Evolutionary conservation across 2,797 vertebrate species (phyloP).

Genomic region (Anableps anableps): DNA sequence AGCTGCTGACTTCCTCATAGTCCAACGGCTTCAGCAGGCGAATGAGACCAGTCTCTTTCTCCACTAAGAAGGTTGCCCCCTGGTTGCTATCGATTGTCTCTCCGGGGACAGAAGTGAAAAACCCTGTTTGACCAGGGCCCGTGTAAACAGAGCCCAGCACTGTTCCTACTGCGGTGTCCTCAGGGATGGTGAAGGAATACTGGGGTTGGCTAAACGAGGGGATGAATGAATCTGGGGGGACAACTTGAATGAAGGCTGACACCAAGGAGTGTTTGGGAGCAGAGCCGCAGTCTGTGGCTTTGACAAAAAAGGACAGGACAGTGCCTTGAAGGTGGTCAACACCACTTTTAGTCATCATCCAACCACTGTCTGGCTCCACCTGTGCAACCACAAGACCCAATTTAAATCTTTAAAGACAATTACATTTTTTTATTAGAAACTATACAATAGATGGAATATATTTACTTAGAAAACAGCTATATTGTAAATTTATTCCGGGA

Average conservation of each 20-base stretch:
- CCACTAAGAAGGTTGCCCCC: conserved; percentile 88
- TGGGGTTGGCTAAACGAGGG: conserved; percentile 96
- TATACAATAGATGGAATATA: not conserved
- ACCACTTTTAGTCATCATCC: conserved; percentile 93
- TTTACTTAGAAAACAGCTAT: not conserved
- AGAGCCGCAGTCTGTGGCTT: conserved; percentile 91
- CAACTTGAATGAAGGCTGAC: conserved; percentile 92
- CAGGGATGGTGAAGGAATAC: conserved; percentile 93
- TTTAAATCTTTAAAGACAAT: not conserved
- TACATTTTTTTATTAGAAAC: not conserved
- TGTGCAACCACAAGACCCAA: conserved; percentile 29
- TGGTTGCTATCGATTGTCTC: conserved; percentile 90
- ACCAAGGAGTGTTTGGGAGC: conserved; percentile 92
- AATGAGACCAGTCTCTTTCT: conserved; percentile 89
- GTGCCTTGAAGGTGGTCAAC: conserved; percentile 92
- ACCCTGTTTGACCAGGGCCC: conserved; percentile 81
- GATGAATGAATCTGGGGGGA: conserved; percentile 88
- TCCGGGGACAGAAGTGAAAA: conserved; percentile 86
- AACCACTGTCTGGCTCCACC: conserved; percentile 90
- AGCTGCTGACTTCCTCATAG: conserved; percentile 91
- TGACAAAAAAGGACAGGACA: conserved; percentile 92
- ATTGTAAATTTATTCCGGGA: not conserved
- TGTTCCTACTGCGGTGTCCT: conserved; percentile 90
- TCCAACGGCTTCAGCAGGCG: conserved; percentile 89
- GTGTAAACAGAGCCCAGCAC: conserved; percentile 91